Base-by-base conservation (phyloP, 2,113 vertebrate species). In the Trichechus manatus region DNA sequence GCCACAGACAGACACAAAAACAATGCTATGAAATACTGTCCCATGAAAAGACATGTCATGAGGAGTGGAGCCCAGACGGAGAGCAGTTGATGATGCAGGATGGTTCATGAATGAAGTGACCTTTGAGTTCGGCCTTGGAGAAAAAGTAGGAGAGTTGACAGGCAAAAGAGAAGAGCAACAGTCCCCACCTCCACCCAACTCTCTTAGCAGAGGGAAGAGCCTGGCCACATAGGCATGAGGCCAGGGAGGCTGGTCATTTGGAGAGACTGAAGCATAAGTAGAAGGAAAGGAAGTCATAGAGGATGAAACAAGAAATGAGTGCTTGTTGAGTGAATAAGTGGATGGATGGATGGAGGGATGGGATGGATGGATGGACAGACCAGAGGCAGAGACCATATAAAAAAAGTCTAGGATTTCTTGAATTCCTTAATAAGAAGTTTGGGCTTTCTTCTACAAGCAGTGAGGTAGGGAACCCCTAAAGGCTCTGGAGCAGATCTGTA, bases 41-140 rank as follows among this genome's bases (percentile, higher is more conserved):
- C 81, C 39, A 5, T 61, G 59, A 78, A 79, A 42, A 79, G 42
- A 77, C 2, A 59, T 63, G 56, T n/a, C 53, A 10, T 53, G 25
- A 25, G 27, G 84, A 15, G 2, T 61, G 10, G 89, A 70, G 33
- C 42, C 61, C 42, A 92, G 39, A 93, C 15, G 72, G 19, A 83
- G 6, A 53, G 42, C 6, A 5, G 11, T 1, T 47, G 61, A 85
- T 47, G 78, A 74, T 27, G 15, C 17, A 72, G 27, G 59, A 84
- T 39, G 29, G 44, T 93, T 88, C 42, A 39, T 31, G 11, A 31
- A 97, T 36, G 78, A 91, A 88, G 44, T 29, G 20, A 63, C 23
- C 64, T 84, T 78, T 91, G 92, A 94, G 79, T 85, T 77, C 89
- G 79, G 6, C n/a, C 74, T 96, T 91, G 23, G 89, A 93, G 83